phyloP scores from a whole-genome alignment of 2,113 vertebrate species.

The Oenanthe melanoleuca region DNA sequence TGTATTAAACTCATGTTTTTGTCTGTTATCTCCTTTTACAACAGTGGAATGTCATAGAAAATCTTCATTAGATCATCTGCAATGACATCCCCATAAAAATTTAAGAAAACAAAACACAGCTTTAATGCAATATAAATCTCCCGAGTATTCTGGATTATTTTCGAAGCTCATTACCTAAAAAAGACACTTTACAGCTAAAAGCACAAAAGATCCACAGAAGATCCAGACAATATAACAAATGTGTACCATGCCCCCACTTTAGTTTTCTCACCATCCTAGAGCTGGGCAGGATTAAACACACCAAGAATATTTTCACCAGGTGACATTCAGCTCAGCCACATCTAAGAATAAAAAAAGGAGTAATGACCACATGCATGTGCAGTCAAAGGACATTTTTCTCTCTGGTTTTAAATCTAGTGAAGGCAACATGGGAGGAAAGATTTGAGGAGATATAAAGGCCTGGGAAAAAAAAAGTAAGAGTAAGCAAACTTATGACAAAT shows the following conservation, averaged over 20 bases:
- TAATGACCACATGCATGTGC: not conserved
- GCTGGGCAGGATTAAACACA: not conserved
- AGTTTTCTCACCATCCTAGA: not conserved
- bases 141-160: not conserved
- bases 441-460: not conserved
- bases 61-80: not conserved
- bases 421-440: not conserved
- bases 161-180: not conserved
- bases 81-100: not conserved
- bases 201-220: not conserved
- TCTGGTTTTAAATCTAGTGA: not conserved
- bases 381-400: not conserved
- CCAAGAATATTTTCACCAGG: not conserved
- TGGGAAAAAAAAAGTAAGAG: not conserved
- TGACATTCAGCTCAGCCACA: accelerated
- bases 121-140: not conserved
- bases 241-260: accelerated
- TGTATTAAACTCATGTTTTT: not conserved
- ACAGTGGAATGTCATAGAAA: not conserved
- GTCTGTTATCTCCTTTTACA: not conserved
- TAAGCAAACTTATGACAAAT: not conserved
- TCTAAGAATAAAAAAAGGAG: not conserved
- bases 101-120: not conserved
- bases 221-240: not conserved
- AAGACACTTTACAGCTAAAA: not conserved